Percentiles rank a stretch among this genome's conserved stretches.
These are phyloP conservation scores for Pipistrellus pygmaeus DNA, from an alignment of 2,797 vertebrate species.

Conservation along the genomic window DNA sequence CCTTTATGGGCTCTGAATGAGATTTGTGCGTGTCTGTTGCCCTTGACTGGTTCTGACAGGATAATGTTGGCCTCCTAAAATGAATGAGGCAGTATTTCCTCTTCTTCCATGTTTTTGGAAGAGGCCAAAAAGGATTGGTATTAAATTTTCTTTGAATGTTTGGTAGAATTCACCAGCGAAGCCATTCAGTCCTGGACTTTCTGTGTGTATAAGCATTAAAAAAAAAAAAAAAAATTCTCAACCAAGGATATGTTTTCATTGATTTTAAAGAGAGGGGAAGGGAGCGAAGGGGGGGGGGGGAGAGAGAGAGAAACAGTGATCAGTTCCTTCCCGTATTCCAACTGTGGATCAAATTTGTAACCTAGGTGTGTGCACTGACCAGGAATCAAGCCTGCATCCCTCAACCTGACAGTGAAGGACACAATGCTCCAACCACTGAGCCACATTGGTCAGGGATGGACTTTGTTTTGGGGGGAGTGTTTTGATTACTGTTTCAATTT, in stretches of 20 bases:
- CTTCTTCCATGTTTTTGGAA: neutral
- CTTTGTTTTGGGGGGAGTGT: neutral
- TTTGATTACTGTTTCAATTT: neutral
- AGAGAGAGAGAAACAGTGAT: neutral
- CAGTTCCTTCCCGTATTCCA: neutral
- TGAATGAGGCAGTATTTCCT: neutral
- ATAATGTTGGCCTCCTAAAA: neutral
- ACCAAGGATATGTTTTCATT: neutral
- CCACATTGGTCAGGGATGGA: neutral
- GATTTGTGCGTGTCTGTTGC: neutral
- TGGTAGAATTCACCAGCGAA: neutral
- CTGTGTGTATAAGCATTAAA: neutral
- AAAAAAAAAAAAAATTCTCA: neutral
- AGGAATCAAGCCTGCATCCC: neutral
- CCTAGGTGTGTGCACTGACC: neutral
- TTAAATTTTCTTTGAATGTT: neutral
- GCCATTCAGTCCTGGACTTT: neutral
- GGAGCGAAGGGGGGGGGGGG: rapidly evolving
- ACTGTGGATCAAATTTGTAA: neutral
- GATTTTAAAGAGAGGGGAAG: neutral
- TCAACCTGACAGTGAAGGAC: neutral
- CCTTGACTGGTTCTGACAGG: neutral
- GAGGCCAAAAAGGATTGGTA: neutral
- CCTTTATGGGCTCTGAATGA: slow-evolving; percentile 51
- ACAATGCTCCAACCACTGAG: neutral